These are phyloP conservation scores for Sinella curviseta DNA, from an alignment of 1,140 invertebrate species.

Conservation along the genomic window DNA sequence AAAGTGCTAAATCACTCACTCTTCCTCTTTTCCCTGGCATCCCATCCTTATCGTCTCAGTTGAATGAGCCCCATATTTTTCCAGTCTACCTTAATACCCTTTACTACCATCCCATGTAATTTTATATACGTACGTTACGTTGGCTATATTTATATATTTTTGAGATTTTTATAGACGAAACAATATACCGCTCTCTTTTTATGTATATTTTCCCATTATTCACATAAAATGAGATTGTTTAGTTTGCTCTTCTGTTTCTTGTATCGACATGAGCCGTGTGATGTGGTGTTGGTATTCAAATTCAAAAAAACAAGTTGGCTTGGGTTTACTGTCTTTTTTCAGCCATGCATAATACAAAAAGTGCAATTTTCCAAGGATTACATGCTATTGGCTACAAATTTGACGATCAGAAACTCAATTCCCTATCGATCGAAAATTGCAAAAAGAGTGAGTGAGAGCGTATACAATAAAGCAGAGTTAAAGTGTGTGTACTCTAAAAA, in stretches of 20 bases:
- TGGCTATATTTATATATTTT: background rate
- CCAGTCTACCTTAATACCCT: slow-evolving; percentile 26
- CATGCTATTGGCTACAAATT: background rate
- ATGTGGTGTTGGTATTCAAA: too few species aligned
- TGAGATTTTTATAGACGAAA: too few species aligned
- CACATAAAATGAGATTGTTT: background rate
- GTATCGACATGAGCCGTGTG: too few species aligned
- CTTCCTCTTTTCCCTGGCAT: slow-evolving; percentile 36
- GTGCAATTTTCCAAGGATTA: background rate
- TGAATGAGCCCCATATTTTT: slow-evolving; percentile 40
- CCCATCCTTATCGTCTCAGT: slow-evolving; percentile 43
- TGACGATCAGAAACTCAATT: background rate
- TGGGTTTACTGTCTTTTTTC: too few species aligned
- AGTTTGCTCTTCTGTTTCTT: background rate
- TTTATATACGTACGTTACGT: background rate
- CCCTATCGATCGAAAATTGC: background rate
- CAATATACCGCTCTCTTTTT: background rate
- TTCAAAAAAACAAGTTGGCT: too few species aligned
- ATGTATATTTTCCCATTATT: slow-evolving; percentile 1
- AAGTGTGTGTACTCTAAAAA: too few species aligned
- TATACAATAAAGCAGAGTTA: too few species aligned
- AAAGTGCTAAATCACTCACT: slow-evolving; percentile 50
- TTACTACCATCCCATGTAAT: background rate
- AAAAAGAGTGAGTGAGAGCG: too few species aligned
- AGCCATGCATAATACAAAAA: too few species aligned